Evolutionary conservation across 2,113 vertebrate species (phyloP), one percentile per base, ranked within the genome.

Genomic region (Pungitius pungitius): DNA sequence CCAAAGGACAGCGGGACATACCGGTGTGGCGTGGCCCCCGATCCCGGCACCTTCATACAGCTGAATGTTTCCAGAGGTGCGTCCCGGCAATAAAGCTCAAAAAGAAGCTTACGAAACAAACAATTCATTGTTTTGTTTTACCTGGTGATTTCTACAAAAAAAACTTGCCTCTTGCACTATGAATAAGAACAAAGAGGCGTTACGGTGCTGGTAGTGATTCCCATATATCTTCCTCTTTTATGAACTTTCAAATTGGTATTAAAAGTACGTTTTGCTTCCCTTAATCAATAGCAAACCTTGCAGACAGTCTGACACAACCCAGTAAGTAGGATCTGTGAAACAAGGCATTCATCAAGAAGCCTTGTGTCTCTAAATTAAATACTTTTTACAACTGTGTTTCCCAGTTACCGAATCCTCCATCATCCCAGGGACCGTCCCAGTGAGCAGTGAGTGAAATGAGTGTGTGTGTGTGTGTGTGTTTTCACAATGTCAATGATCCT

Each of bases 61-160:
- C 71, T 90, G 42, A 70, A 73, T n/a, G 85, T 91, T 27, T 59
- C 59, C 39, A 17, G 2, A 72, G 83, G 78, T 87, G 87, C n/a
- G n/a, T n/a, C n/a, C n/a, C n/a, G n/a, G n/a, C n/a, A n/a, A n/a
- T n/a, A n/a, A n/a, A 35, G 40, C 11, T n/a, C 3, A 24, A 69
- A 39, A 12, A 54, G 22, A 54, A 54, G 8, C 13, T 49, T 2
- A 43, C 15, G 20, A 24, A 17, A 68, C 24, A 42, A 6, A 59
- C 18, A 7, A 1, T 8, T 4, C 37, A 18, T 26, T 4, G 35
- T 35, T 42, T 65, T 4, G 61, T 12, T 57, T 9, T 10, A 64
- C 8, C 14, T 60, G 33, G 27, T 33, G 3, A 22, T 27, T 51
- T 22, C 3, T 0, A 20, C 51, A 58, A 62, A 76, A 43, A 26